A percentile compares a stretch with the other conserved stretches of the same genome.
Evolutionary conservation across 2,797 vertebrate genomes (phyloP).

Genomic region (Sebastes kiyomatsui): DNA sequence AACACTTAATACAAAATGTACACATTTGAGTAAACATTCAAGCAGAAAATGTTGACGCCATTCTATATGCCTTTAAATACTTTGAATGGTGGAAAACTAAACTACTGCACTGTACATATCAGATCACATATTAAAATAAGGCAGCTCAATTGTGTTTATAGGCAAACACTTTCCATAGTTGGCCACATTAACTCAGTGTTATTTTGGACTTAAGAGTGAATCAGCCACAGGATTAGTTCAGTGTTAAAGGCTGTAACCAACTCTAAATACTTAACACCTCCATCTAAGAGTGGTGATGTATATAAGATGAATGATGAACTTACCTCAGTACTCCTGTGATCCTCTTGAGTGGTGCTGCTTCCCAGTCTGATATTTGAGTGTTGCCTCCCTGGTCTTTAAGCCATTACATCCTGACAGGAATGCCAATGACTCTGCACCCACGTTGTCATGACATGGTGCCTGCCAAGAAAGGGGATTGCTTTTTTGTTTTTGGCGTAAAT

Average conservation of each 20-base stretch:
- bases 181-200: neutral
- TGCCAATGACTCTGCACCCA: constrained; percentile 61
- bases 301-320: constrained; percentile 65
- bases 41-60: neutral
- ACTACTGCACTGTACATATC: neutral
- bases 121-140: neutral
- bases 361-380: constrained; percentile 69
- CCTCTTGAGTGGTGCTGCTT: constrained; percentile 60
- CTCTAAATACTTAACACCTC: constrained; percentile 37
- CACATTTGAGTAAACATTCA: neutral
- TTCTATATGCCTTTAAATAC: neutral
- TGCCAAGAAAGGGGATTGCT: constrained; percentile 64
- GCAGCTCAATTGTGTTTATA: neutral
- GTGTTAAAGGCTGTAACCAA: constrained; percentile 23
- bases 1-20: neutral
- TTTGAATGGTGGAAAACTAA: neutral
- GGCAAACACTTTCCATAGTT: constrained; percentile 12
- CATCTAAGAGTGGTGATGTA: constrained; percentile 15
- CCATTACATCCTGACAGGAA: constrained; percentile 77
- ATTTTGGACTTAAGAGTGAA: constrained; percentile 10
- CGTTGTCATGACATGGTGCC: constrained; percentile 52
- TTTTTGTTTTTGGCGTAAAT: constrained; percentile 69
- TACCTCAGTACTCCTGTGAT: constrained; percentile 65
- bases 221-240: neutral
- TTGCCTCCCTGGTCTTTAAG: constrained; percentile 64